Evolutionary conservation across 2,888 invertebrate species (phyloP).

Genomic region (Lasioglossum vierecki): DNA sequence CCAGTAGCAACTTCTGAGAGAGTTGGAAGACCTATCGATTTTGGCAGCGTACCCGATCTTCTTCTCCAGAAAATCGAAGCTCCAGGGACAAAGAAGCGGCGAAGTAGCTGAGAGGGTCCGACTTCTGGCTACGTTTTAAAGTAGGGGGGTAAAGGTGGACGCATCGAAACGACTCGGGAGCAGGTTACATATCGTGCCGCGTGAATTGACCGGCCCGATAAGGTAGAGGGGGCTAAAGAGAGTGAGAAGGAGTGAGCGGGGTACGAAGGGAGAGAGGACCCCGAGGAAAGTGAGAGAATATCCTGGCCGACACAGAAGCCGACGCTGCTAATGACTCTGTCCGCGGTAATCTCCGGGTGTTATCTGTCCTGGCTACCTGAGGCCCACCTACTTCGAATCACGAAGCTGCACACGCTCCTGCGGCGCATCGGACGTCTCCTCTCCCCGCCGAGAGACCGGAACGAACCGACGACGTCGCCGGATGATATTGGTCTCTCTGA

Average conservation of each 20-base stretch:
- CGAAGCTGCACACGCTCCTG: constrained; percentile 77
- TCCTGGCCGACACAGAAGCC: constrained; percentile 82
- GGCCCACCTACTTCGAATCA: constrained; percentile 84
- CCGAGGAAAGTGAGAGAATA: constrained; percentile 72
- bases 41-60: background rate
- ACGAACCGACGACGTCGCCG: background rate
- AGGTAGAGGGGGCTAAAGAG: constrained; percentile 27
- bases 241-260: constrained; percentile 4
- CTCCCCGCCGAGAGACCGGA: constrained; percentile 3
- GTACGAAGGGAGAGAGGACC: constrained; percentile 39
- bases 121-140: background rate
- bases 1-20: background rate
- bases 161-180: constrained; percentile 42
- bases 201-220: constrained; percentile 77
- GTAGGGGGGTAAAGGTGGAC: constrained; percentile 34
- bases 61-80: background rate
- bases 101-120: constrained; percentile 29
- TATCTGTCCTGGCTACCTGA: constrained; percentile 84
- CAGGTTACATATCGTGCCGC: constrained; percentile 72
- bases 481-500: background rate
- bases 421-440: constrained; percentile 53
- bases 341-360: constrained; percentile 83
- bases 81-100: constrained; percentile 8
- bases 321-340: constrained; percentile 84
- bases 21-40: background rate